Base-by-base conservation (phyloP, 2,113 vertebrate genomes). In the Amblyornis subalaris region DNA sequence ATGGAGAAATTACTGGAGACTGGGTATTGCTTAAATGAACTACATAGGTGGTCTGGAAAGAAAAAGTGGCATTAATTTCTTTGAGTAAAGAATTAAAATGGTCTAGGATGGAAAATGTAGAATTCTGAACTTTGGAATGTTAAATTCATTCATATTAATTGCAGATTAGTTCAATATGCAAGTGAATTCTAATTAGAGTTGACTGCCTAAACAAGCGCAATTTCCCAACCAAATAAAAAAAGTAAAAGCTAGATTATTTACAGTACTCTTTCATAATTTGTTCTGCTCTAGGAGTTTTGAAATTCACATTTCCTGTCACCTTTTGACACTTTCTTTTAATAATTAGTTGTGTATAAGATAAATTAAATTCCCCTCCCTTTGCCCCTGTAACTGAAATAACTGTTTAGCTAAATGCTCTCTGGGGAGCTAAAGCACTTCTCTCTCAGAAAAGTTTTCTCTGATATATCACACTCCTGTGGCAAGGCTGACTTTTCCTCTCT, bases 311-410 rank as follows among this genome's bases (percentile, higher is more conserved):
- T 90, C 61, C 62, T 87, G 51, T 72, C 54, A 79, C 57, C 36
- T 91, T 92, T 81, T 91, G 81, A 72, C 20, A 45, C 60, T 72
- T 91, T 75, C 40, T 77, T 65, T 77, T 55, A 75, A 51, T 92
- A 88, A 88, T 88, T 58, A 87, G 1, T 38, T 53, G 28, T 11
- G 50, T 36, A 78, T 54, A 91, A 92, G 42, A 48, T 85, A 92
- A 76, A 42, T 47, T 17, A 51, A 69, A n/a, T 26, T 70, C 38
- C 36, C n/a, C 12, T 42, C 71, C 40, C 28, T 28, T 86, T 87
- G 15, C 51, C 38, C 50, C 22, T 77, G 22, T 66, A 91, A 93
- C 70, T 94, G 83, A 95, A 92, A 93, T 77, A 92, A 87, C 26
- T n/a, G 8, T 90, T 95, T 70, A 81, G 38, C 58, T 90, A 89